Evolutionary conservation across 2,888 invertebrate genomes (phyloP), one percentile per base, ranked within the genome.

Genomic region (Brachyptera risi): DNA sequence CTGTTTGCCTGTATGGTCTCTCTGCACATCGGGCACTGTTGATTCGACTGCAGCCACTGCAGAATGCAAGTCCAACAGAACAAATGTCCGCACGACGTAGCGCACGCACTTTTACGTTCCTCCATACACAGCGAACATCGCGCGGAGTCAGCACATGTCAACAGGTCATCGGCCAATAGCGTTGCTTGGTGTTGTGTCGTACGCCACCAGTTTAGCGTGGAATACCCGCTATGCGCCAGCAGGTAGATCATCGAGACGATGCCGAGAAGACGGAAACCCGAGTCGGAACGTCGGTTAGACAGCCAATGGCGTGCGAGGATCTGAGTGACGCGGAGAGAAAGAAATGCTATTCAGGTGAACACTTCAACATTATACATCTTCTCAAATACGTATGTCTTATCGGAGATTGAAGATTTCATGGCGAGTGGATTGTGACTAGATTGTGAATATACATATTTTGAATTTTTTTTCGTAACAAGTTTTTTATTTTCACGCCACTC

Each of bases 181-280:
- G 47, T 21, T 1, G 47, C 23, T 2, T 21, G 9, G 3, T 21
- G 21, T 4, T 31, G 31, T 7, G 31, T n/a, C n/a, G 17, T 54
- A 2, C 54, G 23, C 54, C 35, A 37, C 54, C 51, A 35, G 35
- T 5, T 21, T 3, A 54, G 54, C 26, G 37, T 3, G 2, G 54
- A 31, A 37, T 54, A 37, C 11, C 35, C 13, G 54, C 35, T 23
- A 19, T 35, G 19, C 2, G 19, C 19, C 35, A 54, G 23, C 35
- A 71, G 56, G 58, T 71, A 69, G 2, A 69, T 19, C 21, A 68
- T 37, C 3, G 70, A 67, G n/a, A 72, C 66, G 17, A 66, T 42
- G n/a, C 72, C 70, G 4, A 73, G 67, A 13, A 72, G 64, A 58
- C 68, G 67, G 59, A 73, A 73, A 13, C 69, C 70, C 24, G 67